Conservation (phyloP, 2,888 invertebrate species). For the Andrena fulva region DNA sequence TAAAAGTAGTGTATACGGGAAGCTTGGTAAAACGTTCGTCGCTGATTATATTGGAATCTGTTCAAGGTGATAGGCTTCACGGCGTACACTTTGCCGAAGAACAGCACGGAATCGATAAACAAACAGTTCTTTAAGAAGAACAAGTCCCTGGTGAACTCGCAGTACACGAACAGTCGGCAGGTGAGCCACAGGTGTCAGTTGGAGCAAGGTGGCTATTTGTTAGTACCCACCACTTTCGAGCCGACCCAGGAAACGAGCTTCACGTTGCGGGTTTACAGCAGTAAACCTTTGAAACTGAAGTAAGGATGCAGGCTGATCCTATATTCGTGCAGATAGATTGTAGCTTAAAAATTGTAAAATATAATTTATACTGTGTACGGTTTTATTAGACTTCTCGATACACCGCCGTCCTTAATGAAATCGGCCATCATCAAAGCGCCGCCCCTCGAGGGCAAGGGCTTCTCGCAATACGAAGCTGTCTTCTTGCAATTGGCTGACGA, state of each 20-base stretch:
- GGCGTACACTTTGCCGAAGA: slow-evolving; percentile 91
- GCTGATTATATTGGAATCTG: not conserved
- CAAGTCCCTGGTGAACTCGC: slow-evolving; percentile 94
- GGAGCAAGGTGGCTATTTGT: slow-evolving; percentile 92
- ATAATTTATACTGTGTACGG: not conserved
- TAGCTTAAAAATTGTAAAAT: not conserved
- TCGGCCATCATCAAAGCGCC: slow-evolving; percentile 92
- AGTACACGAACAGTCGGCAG: slow-evolving; percentile 96
- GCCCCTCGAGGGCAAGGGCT: slow-evolving; percentile 89
- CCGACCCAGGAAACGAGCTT: slow-evolving; percentile 96
- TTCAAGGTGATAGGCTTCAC: slow-evolving; percentile 92
- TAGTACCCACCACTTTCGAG: slow-evolving; percentile 96
- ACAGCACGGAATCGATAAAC: slow-evolving; percentile 90
- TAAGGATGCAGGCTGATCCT: slow-evolving; percentile 77
- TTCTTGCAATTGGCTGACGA: slow-evolving; percentile 96
- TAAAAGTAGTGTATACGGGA: not conserved
- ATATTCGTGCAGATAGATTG: slow-evolving; percentile 46
- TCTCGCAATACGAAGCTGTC: slow-evolving; percentile 95
- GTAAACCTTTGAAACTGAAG: slow-evolving; percentile 91
- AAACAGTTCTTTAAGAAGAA: slow-evolving; percentile 94
- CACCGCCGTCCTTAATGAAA: slow-evolving; percentile 89
- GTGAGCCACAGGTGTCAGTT: slow-evolving; percentile 92
- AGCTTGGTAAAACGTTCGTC: not conserved
- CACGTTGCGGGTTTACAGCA: slow-evolving; percentile 92
- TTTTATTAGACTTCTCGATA: slow-evolving; percentile 86